Conservation (phyloP, 2,888 invertebrate genomes). For the Gymnosoma rotundatum region DNA sequence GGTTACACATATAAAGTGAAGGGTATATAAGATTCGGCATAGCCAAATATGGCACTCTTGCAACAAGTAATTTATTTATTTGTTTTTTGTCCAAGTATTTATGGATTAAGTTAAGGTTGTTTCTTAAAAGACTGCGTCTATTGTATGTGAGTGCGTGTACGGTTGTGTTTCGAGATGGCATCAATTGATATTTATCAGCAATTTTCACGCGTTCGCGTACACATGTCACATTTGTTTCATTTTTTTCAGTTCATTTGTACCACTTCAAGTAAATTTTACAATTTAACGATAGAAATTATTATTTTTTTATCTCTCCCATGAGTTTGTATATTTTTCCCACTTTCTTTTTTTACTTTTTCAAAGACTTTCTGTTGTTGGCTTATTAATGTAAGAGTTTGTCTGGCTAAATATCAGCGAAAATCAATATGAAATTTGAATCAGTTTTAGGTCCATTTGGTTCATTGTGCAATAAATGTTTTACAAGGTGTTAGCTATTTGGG, state of each 20-base stretch:
- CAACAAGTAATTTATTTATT: no score
- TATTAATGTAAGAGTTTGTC: slow-evolving; percentile 8
- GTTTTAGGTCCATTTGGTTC: slow-evolving; percentile 33
- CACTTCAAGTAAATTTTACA: no score
- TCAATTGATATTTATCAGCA: slow-evolving; percentile 55
- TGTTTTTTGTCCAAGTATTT: slow-evolving; percentile 44
- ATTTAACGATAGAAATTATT: no score
- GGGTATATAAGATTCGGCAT: no score
- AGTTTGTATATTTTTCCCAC: slow-evolving; percentile 6
- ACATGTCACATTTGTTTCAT: slow-evolving; percentile 12
- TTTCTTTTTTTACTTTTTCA: slow-evolving; percentile 13
- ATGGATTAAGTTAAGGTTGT: slow-evolving; percentile 36
- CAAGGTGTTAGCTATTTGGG: slow-evolving; percentile 41
- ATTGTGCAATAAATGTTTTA: slow-evolving; percentile 30
- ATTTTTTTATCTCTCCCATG: no score
- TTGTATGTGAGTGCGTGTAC: slow-evolving; percentile 3
- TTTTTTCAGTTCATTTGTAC: no score
- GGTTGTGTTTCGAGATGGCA: slow-evolving; percentile 18
- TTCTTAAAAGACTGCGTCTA: slow-evolving; percentile 30
- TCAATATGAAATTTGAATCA: slow-evolving; percentile 51
- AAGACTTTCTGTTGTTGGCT: slow-evolving; percentile 9
- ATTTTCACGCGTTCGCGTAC: slow-evolving; percentile 60
- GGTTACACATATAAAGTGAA: no score
- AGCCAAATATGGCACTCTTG: no score
- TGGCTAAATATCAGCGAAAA: slow-evolving; percentile 39